Percentiles rank a stretch among this genome's conserved stretches.
phyloP scores from a whole-genome alignment of 2,797 vertebrate species.

The Sebastolobus altivelis region DNA sequence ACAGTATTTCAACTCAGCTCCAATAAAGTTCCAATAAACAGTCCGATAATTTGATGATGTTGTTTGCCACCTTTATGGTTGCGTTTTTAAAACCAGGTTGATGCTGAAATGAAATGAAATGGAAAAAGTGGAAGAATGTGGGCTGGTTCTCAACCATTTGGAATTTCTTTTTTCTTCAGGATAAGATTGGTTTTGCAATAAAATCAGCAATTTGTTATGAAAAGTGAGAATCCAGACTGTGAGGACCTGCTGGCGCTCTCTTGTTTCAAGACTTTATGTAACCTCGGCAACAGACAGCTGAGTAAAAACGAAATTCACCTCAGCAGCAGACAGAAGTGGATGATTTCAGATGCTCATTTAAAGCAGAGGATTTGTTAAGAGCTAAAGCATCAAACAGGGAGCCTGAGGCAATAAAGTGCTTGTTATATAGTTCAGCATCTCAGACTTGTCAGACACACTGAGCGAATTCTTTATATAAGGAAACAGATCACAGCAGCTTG shows the following conservation, averaged over 20 bases:
- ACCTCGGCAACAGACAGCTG: constrained; percentile 13
- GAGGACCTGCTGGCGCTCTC: constrained; percentile 1
- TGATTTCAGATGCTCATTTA: constrained; percentile 30
- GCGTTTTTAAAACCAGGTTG: not conserved
- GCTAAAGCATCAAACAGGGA: constrained; percentile 27
- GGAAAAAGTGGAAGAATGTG: constrained; percentile 11
- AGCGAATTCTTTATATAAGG: constrained; percentile 9
- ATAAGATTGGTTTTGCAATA: constrained; percentile 27
- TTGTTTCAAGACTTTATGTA: constrained; percentile 36
- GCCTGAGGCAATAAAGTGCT: constrained; percentile 15
- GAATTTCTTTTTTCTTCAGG: constrained; percentile 21
- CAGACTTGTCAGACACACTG: constrained; percentile 1
- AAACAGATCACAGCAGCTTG: constrained; percentile 13
- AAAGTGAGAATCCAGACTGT: constrained; percentile 41
- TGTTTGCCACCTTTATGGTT: not conserved
- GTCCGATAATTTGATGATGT: not conserved
- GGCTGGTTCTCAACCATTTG: constrained; percentile 24
- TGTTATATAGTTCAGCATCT: constrained; percentile 1
- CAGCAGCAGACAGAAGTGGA: constrained; percentile 2
- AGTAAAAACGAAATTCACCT: constrained; percentile 1
- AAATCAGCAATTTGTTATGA: constrained; percentile 26
- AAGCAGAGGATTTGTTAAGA: constrained; percentile 31
- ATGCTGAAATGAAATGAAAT: not conserved
- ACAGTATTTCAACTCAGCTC: not conserved
- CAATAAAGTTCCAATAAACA: not conserved